Conservation (phyloP, 2,113 vertebrate genomes). For the Bubalus kerabau region DNA sequence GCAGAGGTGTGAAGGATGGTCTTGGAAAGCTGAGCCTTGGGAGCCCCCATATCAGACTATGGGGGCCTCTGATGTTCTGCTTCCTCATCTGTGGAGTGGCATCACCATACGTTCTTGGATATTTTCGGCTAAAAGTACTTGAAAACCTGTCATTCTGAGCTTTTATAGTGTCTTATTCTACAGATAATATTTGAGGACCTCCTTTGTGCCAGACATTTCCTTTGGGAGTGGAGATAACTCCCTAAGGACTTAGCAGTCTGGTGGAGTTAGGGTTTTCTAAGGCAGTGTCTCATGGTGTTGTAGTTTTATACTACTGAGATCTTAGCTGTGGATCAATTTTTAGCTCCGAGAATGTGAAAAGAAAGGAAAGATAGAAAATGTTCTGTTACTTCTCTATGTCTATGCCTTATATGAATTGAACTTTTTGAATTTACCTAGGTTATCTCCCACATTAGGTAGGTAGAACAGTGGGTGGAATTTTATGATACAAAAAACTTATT, state of each 20-base stretch:
- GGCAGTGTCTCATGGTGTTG: slow-evolving; percentile 7
- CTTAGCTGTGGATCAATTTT: not conserved
- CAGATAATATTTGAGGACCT: not conserved
- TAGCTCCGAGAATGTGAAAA: not conserved
- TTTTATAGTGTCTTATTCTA: not conserved
- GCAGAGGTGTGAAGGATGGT: not conserved
- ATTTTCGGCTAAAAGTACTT: not conserved
- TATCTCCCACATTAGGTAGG: not conserved
- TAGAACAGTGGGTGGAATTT: not conserved
- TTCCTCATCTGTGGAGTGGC: not conserved
- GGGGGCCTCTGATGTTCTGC: not conserved
- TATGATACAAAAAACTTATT: not conserved
- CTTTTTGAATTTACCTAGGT: not conserved
- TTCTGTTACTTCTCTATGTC: not conserved
- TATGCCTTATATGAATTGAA: not conserved
- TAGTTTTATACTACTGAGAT: not conserved
- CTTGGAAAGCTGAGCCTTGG: not conserved
- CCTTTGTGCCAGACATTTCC: not conserved
- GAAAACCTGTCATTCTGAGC: not conserved
- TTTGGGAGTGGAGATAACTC: not conserved
- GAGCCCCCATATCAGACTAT: not conserved
- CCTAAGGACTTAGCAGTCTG: not conserved
- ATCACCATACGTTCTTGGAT: not conserved
- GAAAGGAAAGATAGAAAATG: not conserved
- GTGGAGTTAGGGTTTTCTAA: slow-evolving; percentile 8